Percentiles rank a stretch among this genome's conserved stretches.
phyloP scores from a whole-genome alignment of 2,888 invertebrate species.

The Chrysolina haemoptera region DNA sequence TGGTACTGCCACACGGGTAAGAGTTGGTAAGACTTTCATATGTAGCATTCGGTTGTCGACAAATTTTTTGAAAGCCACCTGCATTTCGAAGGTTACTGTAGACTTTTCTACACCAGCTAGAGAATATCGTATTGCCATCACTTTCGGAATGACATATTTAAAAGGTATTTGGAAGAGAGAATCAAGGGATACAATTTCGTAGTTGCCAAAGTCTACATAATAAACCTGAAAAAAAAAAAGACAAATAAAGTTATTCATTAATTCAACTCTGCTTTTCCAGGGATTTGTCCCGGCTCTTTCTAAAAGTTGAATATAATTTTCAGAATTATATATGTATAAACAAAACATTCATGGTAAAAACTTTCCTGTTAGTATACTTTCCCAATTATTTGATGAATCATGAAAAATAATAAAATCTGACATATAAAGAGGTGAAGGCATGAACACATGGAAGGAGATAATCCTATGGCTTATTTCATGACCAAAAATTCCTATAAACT shows the following conservation, averaged over 20 bases:
- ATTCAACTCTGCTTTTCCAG: background rate
- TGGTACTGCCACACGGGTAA: constrained; percentile 79
- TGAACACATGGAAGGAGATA: no score
- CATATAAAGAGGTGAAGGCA: no score
- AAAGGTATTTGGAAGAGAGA: constrained; percentile 84
- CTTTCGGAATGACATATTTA: constrained; percentile 79
- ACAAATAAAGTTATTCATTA: background rate
- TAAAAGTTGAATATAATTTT: no score
- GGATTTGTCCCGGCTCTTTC: no score
- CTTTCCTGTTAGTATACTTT: no score
- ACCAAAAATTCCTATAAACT: no score
- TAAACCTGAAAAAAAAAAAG: constrained; percentile 70
- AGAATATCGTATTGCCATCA: constrained; percentile 83
- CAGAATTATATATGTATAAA: no score
- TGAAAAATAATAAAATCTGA: no score
- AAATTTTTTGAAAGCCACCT: constrained; percentile 80
- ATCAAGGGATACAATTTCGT: constrained; percentile 79
- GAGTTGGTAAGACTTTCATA: constrained; percentile 79
- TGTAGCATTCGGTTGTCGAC: constrained; percentile 77
- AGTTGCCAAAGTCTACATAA: constrained; percentile 87
- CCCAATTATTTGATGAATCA: no score
- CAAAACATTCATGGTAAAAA: no score
- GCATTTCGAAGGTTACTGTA: constrained; percentile 74
- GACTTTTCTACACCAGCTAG: constrained; percentile 78
- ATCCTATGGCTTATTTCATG: no score